phyloP scores from a whole-genome alignment of 2,113 vertebrate species.

The Pollimyrus isidori region DNA sequence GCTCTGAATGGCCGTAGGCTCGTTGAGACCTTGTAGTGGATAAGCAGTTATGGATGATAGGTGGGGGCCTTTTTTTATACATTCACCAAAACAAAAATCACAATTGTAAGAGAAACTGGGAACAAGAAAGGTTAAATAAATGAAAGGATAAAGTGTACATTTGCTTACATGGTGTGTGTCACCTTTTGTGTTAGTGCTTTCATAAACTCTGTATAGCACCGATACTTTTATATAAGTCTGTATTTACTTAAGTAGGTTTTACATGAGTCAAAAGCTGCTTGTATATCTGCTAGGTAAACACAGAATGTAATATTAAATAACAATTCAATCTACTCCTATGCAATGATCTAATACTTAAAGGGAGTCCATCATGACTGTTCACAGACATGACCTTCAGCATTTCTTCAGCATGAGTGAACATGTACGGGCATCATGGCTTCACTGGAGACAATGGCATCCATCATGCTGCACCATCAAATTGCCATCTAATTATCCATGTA shows the following conservation, averaged over 20 bases:
- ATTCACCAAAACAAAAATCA: not conserved
- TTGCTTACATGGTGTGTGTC: not conserved
- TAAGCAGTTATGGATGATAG: not conserved
- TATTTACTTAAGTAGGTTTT: not conserved
- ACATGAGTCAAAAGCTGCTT: not conserved
- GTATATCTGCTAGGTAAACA: not conserved
- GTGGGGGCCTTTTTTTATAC: not conserved
- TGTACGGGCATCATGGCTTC: not conserved
- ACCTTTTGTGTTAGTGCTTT: not conserved
- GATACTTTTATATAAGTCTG: not conserved
- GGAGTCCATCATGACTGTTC: not conserved
- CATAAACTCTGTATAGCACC: not conserved
- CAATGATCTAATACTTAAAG: not conserved
- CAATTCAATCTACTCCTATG: not conserved
- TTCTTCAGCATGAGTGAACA: not conserved
- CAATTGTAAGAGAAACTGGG: not conserved
- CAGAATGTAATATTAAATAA: not conserved
- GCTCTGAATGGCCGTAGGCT: not conserved
- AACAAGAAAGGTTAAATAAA: not conserved
- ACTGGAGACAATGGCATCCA: too few species aligned
- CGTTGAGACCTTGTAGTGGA: not conserved
- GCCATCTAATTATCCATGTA: constrained; percentile 40
- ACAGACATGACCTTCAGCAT: not conserved
- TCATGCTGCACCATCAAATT: constrained; percentile 17
- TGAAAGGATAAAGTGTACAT: not conserved